Evolutionary conservation across 2,113 vertebrate genomes (phyloP), one percentile per base, ranked within the genome.

Genomic region (Bambusicola thoracicus): DNA sequence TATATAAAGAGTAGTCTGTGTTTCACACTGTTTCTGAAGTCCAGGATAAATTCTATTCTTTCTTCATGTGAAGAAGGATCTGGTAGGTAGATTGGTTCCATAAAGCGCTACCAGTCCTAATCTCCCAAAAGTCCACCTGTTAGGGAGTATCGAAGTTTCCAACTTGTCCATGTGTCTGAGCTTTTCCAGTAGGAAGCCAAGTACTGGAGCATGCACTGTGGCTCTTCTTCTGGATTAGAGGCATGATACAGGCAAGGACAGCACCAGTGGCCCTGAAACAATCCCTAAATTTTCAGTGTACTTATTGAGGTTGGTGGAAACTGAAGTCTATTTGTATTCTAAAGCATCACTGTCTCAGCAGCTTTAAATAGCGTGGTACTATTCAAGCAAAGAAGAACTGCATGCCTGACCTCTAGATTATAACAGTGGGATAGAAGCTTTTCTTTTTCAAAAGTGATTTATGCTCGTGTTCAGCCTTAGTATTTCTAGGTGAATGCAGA

Each of bases 11-110:
- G 6, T 81, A 61, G 40, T 36, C n/a, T 74, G 55, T 83, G 8
- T 73, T 88, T 90, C 30, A 48, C 24, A 58, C 11, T 2, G 59
- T 34, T 11, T 56, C 43, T 51, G 8, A 69, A 85, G 40, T 65
- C 25, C 4, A 1, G 72, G 21, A 63, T 81, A 85, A 30, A 24
- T 70, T 85, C 46, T 48, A 5, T 0, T 58, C 75, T 66, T 85
- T 7, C 7, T 67, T 44, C 21, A 32, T 9, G 1, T 79, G n/a
- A 93, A 90, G 58, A 0, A n/a, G 41, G 62, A 90, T 63, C 32
- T 3, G 0, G 2, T 27, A 70, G 40, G 21, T 22, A 0, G 1
- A 1, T 48, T 22, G 13, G 15, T 61, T 65, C 18, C 25, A 9
- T 62, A 8, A 58, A 43, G 12, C 43, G 19, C 19, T 75, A 53